Evolutionary conservation across 1,140 invertebrate genomes (phyloP), one percentile per base, ranked within the genome.

Genomic region (Drepana arcuata): DNA sequence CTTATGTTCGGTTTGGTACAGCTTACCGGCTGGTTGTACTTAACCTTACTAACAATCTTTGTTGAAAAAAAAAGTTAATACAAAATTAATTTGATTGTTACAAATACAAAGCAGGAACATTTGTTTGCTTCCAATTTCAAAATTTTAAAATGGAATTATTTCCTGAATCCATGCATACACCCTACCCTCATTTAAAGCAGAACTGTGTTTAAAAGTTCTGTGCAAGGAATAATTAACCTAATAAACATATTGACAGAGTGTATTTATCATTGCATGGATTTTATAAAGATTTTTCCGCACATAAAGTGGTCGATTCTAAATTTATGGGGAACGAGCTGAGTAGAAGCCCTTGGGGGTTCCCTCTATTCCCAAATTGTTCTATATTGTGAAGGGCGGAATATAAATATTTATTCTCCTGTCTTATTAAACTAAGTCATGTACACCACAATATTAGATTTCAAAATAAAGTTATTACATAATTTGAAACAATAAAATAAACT

Each of bases 401-500:
- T 29, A 48, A 35, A 42, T 58, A 32, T 32, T 41, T 40, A 24
- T 54, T 40, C 31, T 27, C 21, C 41, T 27, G 25, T 37, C 46
- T 41, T 23, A 52, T 55, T 52, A n/a, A 26, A n/a, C 10, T 10
- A n/a, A 26, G 10, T 6, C 10, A 26, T 2, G 9, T 21, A 21
- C n/a, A 6, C n/a, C 6, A 26, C 4, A n/a, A n/a, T n/a, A n/a
- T n/a, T n/a, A n/a, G n/a, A n/a, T n/a, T n/a, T n/a, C n/a, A 16
- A 50, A 62, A 72, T 65, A 40, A 52, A 66, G 58, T 60, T 50
- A 73, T 75, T 66, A 65, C 46, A 40, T 58, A 60, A 65, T 55
- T 51, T 56, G 47, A 65, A 52, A 51, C 42, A 63, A 63, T 71
- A 63, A 71, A 71, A 48, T 53, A 65, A 53, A 52, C 39, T n/a